Conservation (phyloP, 1,140 invertebrate genomes). For the Drosophila pseudoobscura region DNA sequence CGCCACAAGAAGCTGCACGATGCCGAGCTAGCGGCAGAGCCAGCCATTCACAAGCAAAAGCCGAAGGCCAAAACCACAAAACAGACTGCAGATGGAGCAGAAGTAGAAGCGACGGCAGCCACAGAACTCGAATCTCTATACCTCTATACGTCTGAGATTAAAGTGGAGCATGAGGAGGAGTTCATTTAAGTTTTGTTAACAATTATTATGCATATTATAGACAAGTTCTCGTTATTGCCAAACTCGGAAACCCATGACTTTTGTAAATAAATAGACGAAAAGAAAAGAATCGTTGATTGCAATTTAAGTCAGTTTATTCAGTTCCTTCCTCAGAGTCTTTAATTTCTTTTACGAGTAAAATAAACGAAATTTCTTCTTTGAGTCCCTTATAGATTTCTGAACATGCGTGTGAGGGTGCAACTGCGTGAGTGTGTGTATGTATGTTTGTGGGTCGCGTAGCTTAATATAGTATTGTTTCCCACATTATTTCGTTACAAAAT, state of each 20-base stretch:
- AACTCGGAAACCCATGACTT: constrained; percentile 33
- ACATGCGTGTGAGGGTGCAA: constrained; percentile 27
- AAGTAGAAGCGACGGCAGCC: background rate
- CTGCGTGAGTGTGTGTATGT: constrained; percentile 6
- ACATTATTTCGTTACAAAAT: constrained; percentile 19
- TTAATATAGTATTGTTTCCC: constrained; percentile 21
- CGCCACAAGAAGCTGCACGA: constrained; percentile 67
- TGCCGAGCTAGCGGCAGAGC: constrained; percentile 41
- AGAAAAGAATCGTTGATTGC: constrained; percentile 18
- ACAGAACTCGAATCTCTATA: constrained; percentile 42
- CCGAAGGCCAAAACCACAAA: constrained; percentile 9
- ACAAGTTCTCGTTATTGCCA: constrained; percentile 73
- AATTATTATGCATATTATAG: constrained; percentile 51
- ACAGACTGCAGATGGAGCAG: background rate
- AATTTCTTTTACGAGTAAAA: constrained; percentile 33
- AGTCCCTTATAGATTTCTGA: constrained; percentile 20
- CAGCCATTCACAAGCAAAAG: constrained; percentile 36
- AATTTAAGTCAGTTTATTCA: constrained; percentile 12
- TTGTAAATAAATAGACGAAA: constrained; percentile 54
- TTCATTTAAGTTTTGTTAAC: constrained; percentile 48
- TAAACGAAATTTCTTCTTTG: constrained; percentile 26
- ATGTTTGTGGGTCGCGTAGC: constrained; percentile 10
- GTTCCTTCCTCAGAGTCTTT: constrained; percentile 7
- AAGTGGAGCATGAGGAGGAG: constrained; percentile 55
- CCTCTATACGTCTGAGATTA: constrained; percentile 50